Evolutionary conservation across 2,113 vertebrate species (phyloP).

Genomic region (Helogale parvula): DNA sequence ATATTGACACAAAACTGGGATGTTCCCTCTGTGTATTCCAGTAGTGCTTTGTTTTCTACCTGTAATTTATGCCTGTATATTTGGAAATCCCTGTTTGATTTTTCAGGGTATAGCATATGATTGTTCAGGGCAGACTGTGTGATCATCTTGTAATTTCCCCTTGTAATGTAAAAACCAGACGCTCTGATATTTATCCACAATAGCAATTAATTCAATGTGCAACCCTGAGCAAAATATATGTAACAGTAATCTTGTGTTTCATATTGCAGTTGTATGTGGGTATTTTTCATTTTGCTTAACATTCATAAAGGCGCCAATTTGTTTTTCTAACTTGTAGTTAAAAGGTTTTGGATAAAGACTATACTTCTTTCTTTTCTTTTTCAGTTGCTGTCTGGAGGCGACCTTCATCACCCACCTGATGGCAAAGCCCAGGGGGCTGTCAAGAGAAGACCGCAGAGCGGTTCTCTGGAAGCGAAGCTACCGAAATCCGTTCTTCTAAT

Average conservation of each 20-base stretch:
- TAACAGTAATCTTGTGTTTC: not conserved
- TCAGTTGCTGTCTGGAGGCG: slow-evolving; percentile 85
- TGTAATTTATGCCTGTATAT: not conserved
- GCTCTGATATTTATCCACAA: not conserved
- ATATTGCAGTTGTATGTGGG: not conserved
- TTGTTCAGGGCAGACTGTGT: not conserved
- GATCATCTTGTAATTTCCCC: not conserved
- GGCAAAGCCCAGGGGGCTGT: no score
- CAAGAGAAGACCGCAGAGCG: no score
- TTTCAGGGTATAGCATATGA: not conserved
- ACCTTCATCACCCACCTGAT: no score
- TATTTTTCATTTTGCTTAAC: not conserved
- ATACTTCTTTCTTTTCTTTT: slow-evolving; percentile 38
- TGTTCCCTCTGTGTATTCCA: not conserved
- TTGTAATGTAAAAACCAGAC: not conserved
- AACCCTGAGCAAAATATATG: not conserved
- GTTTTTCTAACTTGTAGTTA: not conserved
- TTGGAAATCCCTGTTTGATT: not conserved
- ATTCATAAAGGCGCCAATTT: not conserved
- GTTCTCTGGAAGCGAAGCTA: no score
- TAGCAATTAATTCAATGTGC: not conserved
- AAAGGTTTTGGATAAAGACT: not conserved
- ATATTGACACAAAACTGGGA: not conserved
- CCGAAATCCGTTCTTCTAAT: no score
- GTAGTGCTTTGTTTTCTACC: not conserved